Percentiles rank a stretch among this genome's conserved stretches.
Conservation (phyloP, 2,888 invertebrate genomes). For the Archips crataeganus region DNA sequence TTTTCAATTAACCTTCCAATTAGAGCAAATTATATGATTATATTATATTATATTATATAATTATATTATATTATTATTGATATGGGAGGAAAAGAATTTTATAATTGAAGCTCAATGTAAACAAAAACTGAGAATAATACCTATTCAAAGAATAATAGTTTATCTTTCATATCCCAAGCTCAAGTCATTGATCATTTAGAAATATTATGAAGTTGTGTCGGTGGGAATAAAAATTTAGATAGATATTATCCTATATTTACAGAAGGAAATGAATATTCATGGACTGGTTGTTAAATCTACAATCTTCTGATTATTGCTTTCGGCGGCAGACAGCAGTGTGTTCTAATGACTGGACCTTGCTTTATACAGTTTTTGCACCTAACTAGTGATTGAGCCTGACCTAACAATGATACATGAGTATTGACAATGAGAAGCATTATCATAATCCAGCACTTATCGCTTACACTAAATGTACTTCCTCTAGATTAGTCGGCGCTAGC, state of each 20-base stretch:
- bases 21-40: conserved; percentile 4
- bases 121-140: not conserved
- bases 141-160: conserved; percentile 1
- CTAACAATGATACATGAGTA: conserved; percentile 74
- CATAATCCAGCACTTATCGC: conserved; percentile 74
- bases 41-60: too few species aligned
- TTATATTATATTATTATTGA: too few species aligned
- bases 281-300: conserved; percentile 47
- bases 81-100: not conserved
- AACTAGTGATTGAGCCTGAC: conserved; percentile 61
- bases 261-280: conserved; percentile 52
- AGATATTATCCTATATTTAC: conserved; percentile 69
- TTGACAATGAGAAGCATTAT: conserved; percentile 77
- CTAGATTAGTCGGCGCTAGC: conserved; percentile 49
- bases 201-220: conserved; percentile 15
- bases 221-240: conserved; percentile 19
- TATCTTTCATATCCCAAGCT: not conserved
- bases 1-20: not conserved
- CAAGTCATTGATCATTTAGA: conserved; percentile 3
- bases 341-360: conserved; percentile 40
- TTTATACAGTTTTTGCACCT: conserved; percentile 26
- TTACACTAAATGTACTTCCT: conserved; percentile 73
- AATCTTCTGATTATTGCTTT: conserved; percentile 49
- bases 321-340: conserved; percentile 60
- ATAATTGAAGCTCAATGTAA: not conserved